Percentiles rank a stretch among this genome's conserved stretches.
Conservation (phyloP, 2,888 invertebrate genomes). For the Abrostola tripartita region DNA sequence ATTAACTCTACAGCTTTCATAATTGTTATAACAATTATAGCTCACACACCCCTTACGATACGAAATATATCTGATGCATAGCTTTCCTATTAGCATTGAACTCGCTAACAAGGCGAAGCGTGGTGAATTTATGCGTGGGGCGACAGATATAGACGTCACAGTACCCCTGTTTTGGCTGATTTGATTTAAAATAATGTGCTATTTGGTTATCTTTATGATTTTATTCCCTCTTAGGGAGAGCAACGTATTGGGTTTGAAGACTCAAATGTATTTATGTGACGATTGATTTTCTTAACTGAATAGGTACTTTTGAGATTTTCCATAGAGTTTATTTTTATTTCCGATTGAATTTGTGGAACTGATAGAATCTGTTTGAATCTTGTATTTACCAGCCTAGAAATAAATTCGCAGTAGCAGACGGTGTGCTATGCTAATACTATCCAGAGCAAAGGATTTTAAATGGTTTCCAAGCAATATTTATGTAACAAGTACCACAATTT, state of each 20-base stretch:
- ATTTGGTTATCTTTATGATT: constrained; percentile 49
- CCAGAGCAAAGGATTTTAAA: too few species aligned
- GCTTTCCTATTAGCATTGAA: constrained; percentile 54
- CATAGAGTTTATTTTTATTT: too few species aligned
- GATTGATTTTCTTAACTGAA: not conserved
- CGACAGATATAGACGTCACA: constrained; percentile 70
- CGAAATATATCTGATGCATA: constrained; percentile 58
- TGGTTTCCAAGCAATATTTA: too few species aligned
- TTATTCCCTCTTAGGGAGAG: constrained; percentile 32
- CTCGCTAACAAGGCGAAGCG: constrained; percentile 70
- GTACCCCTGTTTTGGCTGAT: constrained; percentile 55
- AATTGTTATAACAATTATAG: constrained; percentile 27
- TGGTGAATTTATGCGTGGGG: constrained; percentile 67
- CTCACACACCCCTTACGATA: constrained; percentile 47
- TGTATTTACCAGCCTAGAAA: too few species aligned
- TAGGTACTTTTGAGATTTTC: not conserved
- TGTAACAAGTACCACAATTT: too few species aligned
- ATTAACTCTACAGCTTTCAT: constrained; percentile 28
- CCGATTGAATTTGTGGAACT: too few species aligned
- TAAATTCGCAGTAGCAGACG: too few species aligned
- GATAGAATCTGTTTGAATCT: too few species aligned
- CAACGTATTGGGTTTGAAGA: constrained; percentile 1
- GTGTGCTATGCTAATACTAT: too few species aligned
- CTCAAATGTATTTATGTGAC: not conserved
- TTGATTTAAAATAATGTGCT: constrained; percentile 57